phyloP scores from a whole-genome alignment of 2,797 vertebrate genomes.

The Gephyroberyx darwinii region DNA sequence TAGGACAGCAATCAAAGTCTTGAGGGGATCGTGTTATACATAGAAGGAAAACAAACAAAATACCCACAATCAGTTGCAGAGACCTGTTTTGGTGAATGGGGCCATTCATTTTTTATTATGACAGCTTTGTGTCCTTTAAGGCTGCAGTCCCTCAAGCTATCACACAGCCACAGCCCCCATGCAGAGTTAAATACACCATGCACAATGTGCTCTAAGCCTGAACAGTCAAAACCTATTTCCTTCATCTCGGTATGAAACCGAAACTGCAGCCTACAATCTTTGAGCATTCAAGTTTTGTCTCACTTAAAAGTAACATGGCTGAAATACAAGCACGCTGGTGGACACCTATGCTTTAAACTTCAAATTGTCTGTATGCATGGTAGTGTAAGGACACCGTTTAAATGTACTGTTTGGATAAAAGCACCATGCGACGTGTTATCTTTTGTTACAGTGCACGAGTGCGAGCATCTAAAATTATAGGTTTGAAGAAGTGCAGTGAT shows the following conservation, averaged over 20 bases:
- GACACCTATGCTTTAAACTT: slow-evolving; percentile 11
- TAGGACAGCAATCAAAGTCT: slow-evolving; percentile 36
- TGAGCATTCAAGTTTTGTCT: slow-evolving; percentile 41
- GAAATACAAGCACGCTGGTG: slow-evolving; percentile 33
- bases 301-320: slow-evolving; percentile 13
- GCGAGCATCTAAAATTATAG: slow-evolving; percentile 19
- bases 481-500: neutral
- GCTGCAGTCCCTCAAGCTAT: slow-evolving; percentile 57
- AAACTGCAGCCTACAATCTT: slow-evolving; percentile 28
- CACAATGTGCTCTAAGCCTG: slow-evolving; percentile 45
- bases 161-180: slow-evolving; percentile 50
- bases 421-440: neutral
- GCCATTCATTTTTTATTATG: slow-evolving; percentile 39
- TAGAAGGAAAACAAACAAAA: slow-evolving; percentile 16
- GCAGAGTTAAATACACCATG: slow-evolving; percentile 51
- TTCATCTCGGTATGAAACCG: slow-evolving; percentile 46
- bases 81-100: slow-evolving; percentile 38
- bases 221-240: slow-evolving; percentile 64
- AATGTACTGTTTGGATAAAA: slow-evolving; percentile 14
- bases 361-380: slow-evolving; percentile 13
- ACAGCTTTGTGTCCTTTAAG: slow-evolving; percentile 52
- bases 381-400: slow-evolving; percentile 18
- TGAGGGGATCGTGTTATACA: slow-evolving; percentile 25
- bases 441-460: too few species aligned
- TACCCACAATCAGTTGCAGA: slow-evolving; percentile 15